Conservation (phyloP, 2,797 vertebrate genomes). For the Dendrocincla fuliginosa region DNA sequence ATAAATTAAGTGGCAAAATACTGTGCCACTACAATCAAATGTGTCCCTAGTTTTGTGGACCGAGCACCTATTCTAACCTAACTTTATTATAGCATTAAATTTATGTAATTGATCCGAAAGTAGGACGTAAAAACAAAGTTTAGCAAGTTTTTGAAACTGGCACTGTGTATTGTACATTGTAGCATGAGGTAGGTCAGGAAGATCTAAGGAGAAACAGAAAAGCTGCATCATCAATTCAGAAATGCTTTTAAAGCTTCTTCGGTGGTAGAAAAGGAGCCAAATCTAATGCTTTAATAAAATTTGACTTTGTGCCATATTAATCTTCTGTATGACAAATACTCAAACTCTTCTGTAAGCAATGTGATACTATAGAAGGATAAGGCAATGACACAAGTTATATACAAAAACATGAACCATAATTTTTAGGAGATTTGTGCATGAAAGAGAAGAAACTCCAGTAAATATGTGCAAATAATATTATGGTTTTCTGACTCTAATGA, state of each 20-base stretch:
- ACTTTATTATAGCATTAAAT: not conserved
- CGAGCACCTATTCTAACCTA: not conserved
- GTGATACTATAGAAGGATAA: not conserved
- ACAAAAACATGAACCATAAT: not conserved
- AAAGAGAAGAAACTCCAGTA: not conserved
- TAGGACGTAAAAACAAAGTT: not conserved
- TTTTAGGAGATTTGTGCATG: not conserved
- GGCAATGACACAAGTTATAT: not conserved
- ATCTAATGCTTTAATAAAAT: not conserved
- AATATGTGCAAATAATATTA: not conserved
- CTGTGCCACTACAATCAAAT: not conserved
- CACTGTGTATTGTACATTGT: not conserved
- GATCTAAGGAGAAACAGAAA: not conserved
- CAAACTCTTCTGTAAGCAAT: not conserved
- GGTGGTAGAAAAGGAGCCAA: not conserved
- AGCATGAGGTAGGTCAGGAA: not conserved
- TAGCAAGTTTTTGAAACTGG: not conserved
- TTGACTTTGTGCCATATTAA: not conserved
- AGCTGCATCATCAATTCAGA: not conserved
- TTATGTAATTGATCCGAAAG: not conserved
- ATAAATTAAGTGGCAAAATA: not conserved
- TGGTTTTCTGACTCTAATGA: not conserved
- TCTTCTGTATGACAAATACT: not conserved
- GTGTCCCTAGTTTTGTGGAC: not conserved
- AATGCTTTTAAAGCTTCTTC: not conserved